Evolutionary conservation across 2,888 invertebrate genomes (phyloP).

Genomic region (Lagria hirta): DNA sequence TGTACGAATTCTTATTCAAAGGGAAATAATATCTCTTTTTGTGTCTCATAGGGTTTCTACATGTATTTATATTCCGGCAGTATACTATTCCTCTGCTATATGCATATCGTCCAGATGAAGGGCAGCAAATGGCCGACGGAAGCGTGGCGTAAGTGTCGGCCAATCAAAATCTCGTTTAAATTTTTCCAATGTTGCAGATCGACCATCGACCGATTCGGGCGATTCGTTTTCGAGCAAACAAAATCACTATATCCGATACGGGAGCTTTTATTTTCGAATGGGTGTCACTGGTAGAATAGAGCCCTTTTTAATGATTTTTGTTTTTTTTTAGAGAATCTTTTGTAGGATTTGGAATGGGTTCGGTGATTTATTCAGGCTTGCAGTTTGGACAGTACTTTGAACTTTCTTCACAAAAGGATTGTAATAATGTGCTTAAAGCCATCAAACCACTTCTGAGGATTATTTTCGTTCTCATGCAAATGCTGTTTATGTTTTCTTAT

Average conservation of each 20-base stretch:
- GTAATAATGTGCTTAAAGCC: constrained; percentile 63
- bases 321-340: constrained; percentile 38
- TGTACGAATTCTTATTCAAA: too few relatives aligned
- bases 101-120: constrained; percentile 67
- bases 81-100: constrained; percentile 81
- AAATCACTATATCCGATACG: constrained; percentile 54
- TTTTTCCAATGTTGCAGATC: constrained; percentile 12
- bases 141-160: constrained; percentile 42
- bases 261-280: constrained; percentile 65
- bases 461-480: constrained; percentile 67
- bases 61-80: constrained; percentile 84
- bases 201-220: constrained; percentile 36
- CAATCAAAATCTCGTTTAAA: not conserved
- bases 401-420: constrained; percentile 65
- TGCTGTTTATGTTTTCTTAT: constrained; percentile 72
- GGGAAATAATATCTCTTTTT: too few relatives aligned
- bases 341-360: constrained; percentile 66
- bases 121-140: constrained; percentile 44
- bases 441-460: constrained; percentile 64
- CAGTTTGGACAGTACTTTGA: constrained; percentile 72
- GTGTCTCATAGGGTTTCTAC: constrained; percentile 89
- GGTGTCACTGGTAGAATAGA: constrained; percentile 62
- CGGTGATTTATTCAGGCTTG: constrained; percentile 71
- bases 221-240: constrained; percentile 42
- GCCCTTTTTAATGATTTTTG: too few relatives aligned